These are phyloP conservation scores for Drosophila obscura DNA, from an alignment of 1,140 invertebrate species.

Conservation along the genomic window DNA sequence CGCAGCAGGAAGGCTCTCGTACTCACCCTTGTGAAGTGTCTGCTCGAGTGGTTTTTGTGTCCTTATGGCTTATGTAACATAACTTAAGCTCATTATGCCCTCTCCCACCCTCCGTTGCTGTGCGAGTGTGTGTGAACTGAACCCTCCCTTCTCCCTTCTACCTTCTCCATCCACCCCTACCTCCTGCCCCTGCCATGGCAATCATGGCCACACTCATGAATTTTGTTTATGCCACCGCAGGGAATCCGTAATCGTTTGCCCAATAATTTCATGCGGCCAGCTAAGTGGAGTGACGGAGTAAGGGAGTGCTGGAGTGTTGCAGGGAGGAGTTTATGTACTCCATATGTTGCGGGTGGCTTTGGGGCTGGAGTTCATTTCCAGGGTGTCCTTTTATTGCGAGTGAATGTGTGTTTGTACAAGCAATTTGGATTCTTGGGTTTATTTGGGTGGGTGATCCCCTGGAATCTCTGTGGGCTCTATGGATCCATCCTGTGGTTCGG, in stretches of 20 bases:
- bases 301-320: neutral
- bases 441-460: constrained; percentile 8
- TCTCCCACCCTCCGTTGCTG: neutral
- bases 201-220: constrained; percentile 79
- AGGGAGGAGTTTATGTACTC: constrained; percentile 5
- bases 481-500: constrained; percentile 13
- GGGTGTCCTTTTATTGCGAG: constrained; percentile 24
- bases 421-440: constrained; percentile 28
- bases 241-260: constrained; percentile 78
- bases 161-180: neutral
- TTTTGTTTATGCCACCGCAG: constrained; percentile 82
- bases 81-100: constrained; percentile 78
- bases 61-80: constrained; percentile 81
- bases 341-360: constrained; percentile 9
- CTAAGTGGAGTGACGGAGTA: constrained; percentile 4
- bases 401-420: constrained; percentile 33
- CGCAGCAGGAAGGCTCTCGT: neutral
- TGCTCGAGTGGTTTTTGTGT: constrained; percentile 81
- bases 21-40: constrained; percentile 63
- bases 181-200: constrained; percentile 15
- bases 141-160: neutral
- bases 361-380: constrained; percentile 20
- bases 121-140: constrained; percentile 2
- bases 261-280: constrained; percentile 72
- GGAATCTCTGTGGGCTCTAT: constrained; percentile 24